These are phyloP conservation scores for Dryococelus australis DNA, from an alignment of 2,888 invertebrate species.

Conservation along the genomic window DNA sequence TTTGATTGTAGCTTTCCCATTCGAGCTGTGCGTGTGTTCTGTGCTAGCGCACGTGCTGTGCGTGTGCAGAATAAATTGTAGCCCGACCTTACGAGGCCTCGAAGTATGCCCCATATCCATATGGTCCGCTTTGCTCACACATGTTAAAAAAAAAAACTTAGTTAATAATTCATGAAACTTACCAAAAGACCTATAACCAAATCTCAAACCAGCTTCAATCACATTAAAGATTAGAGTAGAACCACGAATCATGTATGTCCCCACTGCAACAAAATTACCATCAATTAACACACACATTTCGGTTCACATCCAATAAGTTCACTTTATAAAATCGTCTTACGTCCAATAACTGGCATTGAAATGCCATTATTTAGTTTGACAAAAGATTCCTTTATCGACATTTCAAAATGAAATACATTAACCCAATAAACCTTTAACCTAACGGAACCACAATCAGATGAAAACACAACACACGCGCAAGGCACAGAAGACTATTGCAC, in stretches of 20 bases:
- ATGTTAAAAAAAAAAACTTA: too few species aligned
- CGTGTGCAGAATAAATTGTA: too few species aligned
- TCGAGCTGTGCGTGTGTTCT: too few species aligned
- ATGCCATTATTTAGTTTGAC: constrained; percentile 57
- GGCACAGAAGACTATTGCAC: too few species aligned
- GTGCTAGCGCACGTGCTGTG: too few species aligned
- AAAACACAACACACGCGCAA: too few species aligned
- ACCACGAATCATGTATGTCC: constrained; percentile 70
- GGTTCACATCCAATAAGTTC: neutral
- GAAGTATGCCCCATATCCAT: too few species aligned
- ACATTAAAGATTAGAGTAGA: constrained; percentile 61
- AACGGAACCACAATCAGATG: too few species aligned
- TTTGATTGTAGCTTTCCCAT: too few species aligned
- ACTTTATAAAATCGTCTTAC: constrained; percentile 57
- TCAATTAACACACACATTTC: neutral
- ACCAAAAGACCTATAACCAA: constrained; percentile 79
- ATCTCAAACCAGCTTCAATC: constrained; percentile 69
- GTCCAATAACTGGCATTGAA: constrained; percentile 65
- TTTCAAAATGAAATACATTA: neutral
- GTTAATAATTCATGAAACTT: constrained; percentile 48
- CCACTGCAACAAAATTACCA: constrained; percentile 61
- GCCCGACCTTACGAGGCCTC: too few species aligned
- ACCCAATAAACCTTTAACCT: too few species aligned
- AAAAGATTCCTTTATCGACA: constrained; percentile 6
- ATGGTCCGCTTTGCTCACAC: too few species aligned